These are phyloP conservation scores for Teleogryllus oceanicus DNA, from an alignment of 2,888 invertebrate genomes.

Conservation along the genomic window DNA sequence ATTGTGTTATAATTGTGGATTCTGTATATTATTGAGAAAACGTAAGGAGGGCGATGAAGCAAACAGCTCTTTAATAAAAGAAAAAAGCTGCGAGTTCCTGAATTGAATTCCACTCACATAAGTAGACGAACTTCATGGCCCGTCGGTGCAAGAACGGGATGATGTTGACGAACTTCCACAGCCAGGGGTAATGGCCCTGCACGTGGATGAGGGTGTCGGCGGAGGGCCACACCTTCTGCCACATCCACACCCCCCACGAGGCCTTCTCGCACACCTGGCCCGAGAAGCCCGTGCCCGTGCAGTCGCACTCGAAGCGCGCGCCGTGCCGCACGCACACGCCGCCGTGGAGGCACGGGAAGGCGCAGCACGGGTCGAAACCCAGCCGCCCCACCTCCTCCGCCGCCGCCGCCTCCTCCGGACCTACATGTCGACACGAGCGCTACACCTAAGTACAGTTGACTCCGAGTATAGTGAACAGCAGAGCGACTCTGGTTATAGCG, in stretches of 20 bases:
- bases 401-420: neutral
- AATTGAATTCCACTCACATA: conserved; percentile 43
- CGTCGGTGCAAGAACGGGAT: conserved; percentile 41
- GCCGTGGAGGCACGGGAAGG: conserved; percentile 47
- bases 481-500: too few species aligned
- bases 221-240: neutral
- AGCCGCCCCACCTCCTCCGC: neutral
- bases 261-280: conserved; percentile 44
- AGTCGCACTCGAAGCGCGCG: conserved; percentile 45
- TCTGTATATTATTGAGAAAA: too few species aligned
- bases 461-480: too few species aligned
- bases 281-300: conserved; percentile 44
- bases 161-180: conserved; percentile 45
- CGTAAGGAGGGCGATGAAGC: too few species aligned
- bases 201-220: conserved; percentile 5
- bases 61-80: too few species aligned
- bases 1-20: too few species aligned
- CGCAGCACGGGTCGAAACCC: conserved; percentile 45
- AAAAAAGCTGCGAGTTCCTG: conserved; percentile 41
- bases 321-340: conserved; percentile 43
- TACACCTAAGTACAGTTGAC: too few species aligned
- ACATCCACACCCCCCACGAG: neutral
- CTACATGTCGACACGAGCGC: too few species aligned
- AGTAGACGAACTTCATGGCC: conserved; percentile 45
- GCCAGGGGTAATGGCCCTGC: conserved; percentile 43